phyloP scores from a whole-genome alignment of 2,888 invertebrate species.

The Nomada fucata region DNA sequence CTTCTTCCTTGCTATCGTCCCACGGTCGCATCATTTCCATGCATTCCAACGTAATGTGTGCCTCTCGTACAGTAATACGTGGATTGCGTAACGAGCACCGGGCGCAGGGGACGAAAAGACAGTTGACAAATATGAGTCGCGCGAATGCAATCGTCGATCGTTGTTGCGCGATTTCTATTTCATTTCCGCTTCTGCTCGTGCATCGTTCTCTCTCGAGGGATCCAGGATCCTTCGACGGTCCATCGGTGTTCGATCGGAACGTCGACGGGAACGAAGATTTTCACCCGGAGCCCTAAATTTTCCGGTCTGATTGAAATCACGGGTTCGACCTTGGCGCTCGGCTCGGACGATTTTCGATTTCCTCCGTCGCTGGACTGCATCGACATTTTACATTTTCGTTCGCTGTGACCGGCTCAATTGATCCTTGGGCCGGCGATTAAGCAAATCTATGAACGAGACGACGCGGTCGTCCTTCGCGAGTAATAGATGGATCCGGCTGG shows the following conservation, averaged over 20 bases:
- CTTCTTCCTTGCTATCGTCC: constrained; percentile 1
- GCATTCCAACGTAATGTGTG: constrained; percentile 26
- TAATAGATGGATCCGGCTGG: constrained; percentile 34
- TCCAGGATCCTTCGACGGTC: neutral
- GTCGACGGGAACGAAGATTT: neutral
- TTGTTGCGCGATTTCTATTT: constrained; percentile 28
- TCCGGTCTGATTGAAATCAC: constrained; percentile 46
- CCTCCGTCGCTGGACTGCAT: neutral
- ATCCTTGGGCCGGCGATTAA: constrained; percentile 36
- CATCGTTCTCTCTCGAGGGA: neutral
- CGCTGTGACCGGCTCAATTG: constrained; percentile 9
- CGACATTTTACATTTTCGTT: constrained; percentile 4
- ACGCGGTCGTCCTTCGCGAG: constrained; percentile 49
- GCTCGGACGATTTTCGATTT: constrained; percentile 16
- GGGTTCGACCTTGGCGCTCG: constrained; percentile 6
- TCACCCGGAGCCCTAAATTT: constrained; percentile 35
- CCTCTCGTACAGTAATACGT: constrained; percentile 3
- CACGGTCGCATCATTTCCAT: constrained; percentile 23
- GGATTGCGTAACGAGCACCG: constrained; percentile 38
- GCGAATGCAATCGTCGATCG: neutral
- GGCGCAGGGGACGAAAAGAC: neutral
- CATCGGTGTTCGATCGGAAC: neutral
- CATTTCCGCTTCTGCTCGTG: neutral
- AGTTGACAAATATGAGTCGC: neutral
- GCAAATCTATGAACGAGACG: constrained; percentile 29